phyloP scores from a whole-genome alignment of 2,113 vertebrate species.

The Psephotus haematonotus region DNA sequence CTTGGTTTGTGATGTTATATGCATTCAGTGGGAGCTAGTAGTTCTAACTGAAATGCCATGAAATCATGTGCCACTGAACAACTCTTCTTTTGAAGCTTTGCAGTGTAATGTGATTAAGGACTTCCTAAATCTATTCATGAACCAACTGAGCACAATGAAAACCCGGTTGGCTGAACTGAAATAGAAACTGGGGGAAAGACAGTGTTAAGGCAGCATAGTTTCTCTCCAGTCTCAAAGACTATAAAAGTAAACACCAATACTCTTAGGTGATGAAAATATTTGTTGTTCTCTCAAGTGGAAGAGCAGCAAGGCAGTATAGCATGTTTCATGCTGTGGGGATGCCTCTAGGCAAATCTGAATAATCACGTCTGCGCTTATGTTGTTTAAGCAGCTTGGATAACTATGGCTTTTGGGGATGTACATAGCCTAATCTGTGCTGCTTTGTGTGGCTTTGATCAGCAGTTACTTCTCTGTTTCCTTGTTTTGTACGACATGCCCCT shows the following conservation, averaged over 20 bases:
- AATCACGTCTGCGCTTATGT: not conserved
- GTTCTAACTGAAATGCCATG: not conserved
- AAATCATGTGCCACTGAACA: not conserved
- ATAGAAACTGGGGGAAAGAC: not conserved
- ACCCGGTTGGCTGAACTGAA: not conserved
- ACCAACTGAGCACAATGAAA: not conserved
- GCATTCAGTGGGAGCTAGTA: not conserved
- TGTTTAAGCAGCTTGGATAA: not conserved
- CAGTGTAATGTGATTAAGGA: not conserved
- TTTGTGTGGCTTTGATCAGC: conserved; percentile 37
- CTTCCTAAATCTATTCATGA: not conserved
- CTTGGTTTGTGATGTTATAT: not conserved
- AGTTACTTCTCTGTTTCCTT: not conserved
- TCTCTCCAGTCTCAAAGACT: not conserved
- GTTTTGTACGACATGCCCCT: not conserved
- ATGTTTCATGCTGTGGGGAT: conserved; percentile 34
- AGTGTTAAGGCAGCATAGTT: not conserved
- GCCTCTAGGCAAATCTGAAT: conserved; percentile 33
- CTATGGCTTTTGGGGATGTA: not conserved
- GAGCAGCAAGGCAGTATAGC: not conserved
- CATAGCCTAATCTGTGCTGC: not conserved
- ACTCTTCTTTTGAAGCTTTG: not conserved
- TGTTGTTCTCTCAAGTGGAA: not conserved
- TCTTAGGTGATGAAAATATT: conserved; percentile 18
- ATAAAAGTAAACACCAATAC: not conserved